Base-by-base conservation (phyloP, 2,113 vertebrate species). In the Tapirus terrestris region DNA sequence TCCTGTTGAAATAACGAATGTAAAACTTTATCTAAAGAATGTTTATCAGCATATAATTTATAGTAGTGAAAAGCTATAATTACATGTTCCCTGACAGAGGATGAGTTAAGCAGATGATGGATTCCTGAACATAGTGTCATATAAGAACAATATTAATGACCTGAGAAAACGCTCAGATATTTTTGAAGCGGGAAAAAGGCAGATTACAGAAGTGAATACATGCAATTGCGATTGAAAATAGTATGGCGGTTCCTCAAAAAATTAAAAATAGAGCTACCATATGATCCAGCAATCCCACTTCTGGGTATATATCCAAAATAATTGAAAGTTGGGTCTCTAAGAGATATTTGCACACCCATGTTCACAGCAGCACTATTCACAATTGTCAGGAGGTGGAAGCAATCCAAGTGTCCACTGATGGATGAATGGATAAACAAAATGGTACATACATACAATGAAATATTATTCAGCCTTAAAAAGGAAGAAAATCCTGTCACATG, bases 1-100 rank as follows among this genome's bases (percentile, higher is more conserved):
- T 39, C 61, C 17, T 63, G 31, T 87, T 27, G 75, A 75, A 82
- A 82, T 91, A 91, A 82, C 60, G 27, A 87, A 53, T 60, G 12
- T 79, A 83, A 88, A 95, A 5, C 17, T 83, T 76, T 95, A 84
- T 77, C 68, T 70, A 68, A 93, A 86, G 45, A 29, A 43, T 61
- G 6, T 60, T 93, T 91, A 65, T 79, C 20, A 73, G 27, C 5
- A 27, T 73, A 31, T 70, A 25, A 70, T 31, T 94, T 82, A 72
- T 48, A 93, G 75, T 31, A 75, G 2, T 70, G 25, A 82, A 91
- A 87, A 87, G 11, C 67, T 91, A 7, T 60, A 61, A 77, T 61
- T 77, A 75, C 27, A 13, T 83, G 58, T 79, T 36, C n/a, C 58
- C 14, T 39, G 25, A 56, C 48, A 61, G 53, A 79, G 53, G 53